Conservation (phyloP, 2,888 invertebrate species). For the Trichogramma evanescens region DNA sequence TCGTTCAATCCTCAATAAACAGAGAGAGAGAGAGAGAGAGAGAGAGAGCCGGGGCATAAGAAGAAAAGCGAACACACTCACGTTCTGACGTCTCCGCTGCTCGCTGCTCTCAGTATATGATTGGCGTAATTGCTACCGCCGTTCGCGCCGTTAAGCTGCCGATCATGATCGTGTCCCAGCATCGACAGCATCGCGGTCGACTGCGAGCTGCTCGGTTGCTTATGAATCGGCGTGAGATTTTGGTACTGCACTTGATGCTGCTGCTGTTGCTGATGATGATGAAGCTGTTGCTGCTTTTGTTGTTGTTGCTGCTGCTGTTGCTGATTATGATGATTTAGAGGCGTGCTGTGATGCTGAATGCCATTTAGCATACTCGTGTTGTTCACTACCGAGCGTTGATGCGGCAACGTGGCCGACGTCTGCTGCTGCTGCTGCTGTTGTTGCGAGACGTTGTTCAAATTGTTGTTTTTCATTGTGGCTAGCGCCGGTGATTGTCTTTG, state of each 20-base stretch:
- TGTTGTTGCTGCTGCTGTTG: constrained; percentile 28
- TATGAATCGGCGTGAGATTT: too few species aligned
- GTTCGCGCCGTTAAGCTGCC: constrained; percentile 18
- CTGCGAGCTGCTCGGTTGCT: constrained; percentile 6
- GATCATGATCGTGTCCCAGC: constrained; percentile 3
- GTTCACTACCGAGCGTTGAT: constrained; percentile 7
- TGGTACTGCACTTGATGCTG: not conserved
- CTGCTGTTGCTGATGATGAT: constrained; percentile 22
- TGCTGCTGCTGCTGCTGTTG: constrained; percentile 12
- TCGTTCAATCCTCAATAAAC: too few species aligned
- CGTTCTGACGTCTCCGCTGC: constrained; percentile 35
- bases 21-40: not conserved
- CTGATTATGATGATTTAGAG: constrained; percentile 17
- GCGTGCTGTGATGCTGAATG: not conserved
- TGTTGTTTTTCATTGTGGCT: not conserved
- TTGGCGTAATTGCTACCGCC: constrained; percentile 23
- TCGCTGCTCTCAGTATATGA: constrained; percentile 29
- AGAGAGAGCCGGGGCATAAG: too few species aligned
- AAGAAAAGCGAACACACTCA: constrained; percentile 22
- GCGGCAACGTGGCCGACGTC: constrained; percentile 35
- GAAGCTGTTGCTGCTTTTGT: constrained; percentile 30
- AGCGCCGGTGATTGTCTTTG: not conserved
- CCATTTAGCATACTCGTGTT: not conserved
- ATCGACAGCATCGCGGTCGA: constrained; percentile 12
- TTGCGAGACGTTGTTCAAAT: too few species aligned